phyloP scores from a whole-genome alignment of 2,888 invertebrate species.

The Artemia sinica region DNA sequence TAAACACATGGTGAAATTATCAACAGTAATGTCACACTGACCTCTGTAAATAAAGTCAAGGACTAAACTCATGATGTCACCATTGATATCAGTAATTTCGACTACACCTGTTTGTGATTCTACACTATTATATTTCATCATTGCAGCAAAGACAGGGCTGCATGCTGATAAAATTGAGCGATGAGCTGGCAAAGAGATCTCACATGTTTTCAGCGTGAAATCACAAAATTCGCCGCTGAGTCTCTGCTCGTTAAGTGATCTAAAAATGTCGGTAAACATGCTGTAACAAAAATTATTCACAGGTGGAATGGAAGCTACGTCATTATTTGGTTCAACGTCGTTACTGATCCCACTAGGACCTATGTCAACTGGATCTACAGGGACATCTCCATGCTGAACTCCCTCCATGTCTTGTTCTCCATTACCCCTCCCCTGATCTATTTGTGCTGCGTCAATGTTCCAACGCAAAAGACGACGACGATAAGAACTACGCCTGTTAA shows the following conservation, averaged over 20 bases:
- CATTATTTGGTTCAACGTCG: too few species aligned
- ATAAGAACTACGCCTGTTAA: too few species aligned
- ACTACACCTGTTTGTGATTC: background rate
- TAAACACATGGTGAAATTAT: background rate
- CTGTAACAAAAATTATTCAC: background rate
- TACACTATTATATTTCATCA: background rate
- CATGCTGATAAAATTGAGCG: background rate
- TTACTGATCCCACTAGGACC: too few species aligned
- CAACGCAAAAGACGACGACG: too few species aligned
- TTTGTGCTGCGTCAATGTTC: too few species aligned
- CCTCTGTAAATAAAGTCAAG: conserved; percentile 2
- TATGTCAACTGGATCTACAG: too few species aligned
- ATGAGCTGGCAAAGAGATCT: background rate
- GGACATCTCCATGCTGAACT: too few species aligned
- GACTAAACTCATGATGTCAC: background rate
- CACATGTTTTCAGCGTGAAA: background rate
- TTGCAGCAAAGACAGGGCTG: conserved; percentile 2
- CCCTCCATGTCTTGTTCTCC: too few species aligned
- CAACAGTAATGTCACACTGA: background rate
- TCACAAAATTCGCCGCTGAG: conserved; percentile 2
- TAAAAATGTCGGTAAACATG: background rate
- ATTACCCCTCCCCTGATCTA: too few species aligned
- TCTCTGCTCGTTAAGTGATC: conserved; percentile 1
- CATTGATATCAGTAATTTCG: background rate
- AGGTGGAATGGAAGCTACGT: background rate